phyloP scores from a whole-genome alignment of 2,113 vertebrate genomes.

The Uria aalge region DNA sequence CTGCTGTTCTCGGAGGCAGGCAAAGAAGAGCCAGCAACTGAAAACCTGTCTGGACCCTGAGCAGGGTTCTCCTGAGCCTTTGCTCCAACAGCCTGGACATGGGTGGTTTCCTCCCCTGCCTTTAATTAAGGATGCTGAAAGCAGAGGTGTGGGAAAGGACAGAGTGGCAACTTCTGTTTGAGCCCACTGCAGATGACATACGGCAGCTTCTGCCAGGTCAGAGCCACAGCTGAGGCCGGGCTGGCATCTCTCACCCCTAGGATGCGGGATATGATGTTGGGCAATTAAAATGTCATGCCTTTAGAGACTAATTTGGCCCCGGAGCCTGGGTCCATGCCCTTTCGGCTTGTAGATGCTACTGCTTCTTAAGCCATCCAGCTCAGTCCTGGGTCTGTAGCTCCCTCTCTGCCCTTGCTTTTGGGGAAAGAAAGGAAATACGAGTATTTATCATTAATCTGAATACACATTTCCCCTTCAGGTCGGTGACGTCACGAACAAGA shows the following conservation, averaged over 20 bases:
- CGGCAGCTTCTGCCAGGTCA: background rate
- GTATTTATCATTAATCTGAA: background rate
- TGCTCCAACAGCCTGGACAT: rapidly evolving
- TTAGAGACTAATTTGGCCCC: background rate
- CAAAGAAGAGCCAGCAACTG: background rate
- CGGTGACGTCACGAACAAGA: constrained; percentile 93
- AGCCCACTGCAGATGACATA: background rate
- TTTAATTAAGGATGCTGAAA: background rate
- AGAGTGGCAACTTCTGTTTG: background rate
- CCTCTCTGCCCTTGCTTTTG: background rate
- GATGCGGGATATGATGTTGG: background rate
- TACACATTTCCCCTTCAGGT: constrained; percentile 71
- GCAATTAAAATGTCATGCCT: background rate
- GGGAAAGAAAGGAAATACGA: background rate
- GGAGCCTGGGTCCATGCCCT: rapidly evolving
- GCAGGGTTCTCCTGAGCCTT: background rate
- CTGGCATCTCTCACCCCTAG: background rate
- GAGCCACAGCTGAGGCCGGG: background rate
- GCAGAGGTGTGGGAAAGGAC: background rate
- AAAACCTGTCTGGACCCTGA: background rate
- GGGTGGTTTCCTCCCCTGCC: background rate
- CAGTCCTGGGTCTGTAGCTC: background rate
- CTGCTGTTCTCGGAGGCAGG: background rate
- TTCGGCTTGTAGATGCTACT: background rate
- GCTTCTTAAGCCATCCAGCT: background rate